Conservation (phyloP, 2,113 vertebrate genomes). For the human (Homo sapiens) region DNA sequence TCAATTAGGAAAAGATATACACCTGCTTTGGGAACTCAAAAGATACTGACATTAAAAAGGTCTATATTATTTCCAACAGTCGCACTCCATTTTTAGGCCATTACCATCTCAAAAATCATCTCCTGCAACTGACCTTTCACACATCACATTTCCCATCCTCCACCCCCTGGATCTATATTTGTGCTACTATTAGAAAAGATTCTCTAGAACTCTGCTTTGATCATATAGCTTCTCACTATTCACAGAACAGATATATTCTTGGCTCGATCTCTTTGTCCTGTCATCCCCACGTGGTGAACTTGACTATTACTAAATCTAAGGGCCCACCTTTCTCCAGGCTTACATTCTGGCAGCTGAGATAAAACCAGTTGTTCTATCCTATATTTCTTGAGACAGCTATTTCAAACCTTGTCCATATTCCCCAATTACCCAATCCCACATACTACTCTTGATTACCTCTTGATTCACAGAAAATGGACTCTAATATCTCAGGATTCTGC, state of each 20-base stretch:
- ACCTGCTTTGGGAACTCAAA: conserved; percentile 24
- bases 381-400: background rate
- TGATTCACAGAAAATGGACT: background rate
- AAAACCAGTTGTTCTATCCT: background rate
- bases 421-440: background rate
- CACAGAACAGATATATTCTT: background rate
- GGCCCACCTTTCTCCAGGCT: background rate
- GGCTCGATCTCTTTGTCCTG: background rate
- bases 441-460: background rate
- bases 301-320: background rate
- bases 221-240: background rate
- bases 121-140: background rate
- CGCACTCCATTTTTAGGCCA: background rate
- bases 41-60: background rate
- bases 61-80: background rate
- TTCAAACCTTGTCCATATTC: background rate
- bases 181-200: background rate
- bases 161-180: background rate
- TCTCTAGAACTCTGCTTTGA: background rate
- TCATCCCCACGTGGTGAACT: background rate
- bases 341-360: background rate
- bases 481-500: background rate
- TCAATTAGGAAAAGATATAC: background rate
- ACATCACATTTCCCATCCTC: background rate
- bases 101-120: background rate